phyloP scores from a whole-genome alignment of 2,888 invertebrate species.

The Eristalis pertinax region DNA sequence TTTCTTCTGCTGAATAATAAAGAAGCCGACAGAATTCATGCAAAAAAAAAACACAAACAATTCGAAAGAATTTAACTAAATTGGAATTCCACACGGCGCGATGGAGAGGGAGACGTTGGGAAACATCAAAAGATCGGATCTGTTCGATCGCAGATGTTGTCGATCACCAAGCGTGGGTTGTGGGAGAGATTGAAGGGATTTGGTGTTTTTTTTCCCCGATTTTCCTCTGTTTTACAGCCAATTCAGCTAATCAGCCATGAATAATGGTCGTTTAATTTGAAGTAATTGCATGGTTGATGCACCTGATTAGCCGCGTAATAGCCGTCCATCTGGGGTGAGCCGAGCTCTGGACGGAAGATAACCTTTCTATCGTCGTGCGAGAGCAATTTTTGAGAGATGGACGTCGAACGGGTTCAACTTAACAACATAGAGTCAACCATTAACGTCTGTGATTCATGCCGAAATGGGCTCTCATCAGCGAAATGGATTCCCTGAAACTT shows the following conservation, averaged over 20 bases:
- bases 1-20: slow-evolving; percentile 17
- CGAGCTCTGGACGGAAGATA: not conserved
- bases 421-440: not conserved
- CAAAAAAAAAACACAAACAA: slow-evolving; percentile 17
- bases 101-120: not conserved
- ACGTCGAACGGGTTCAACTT: not conserved
- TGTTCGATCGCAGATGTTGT: slow-evolving; percentile 1
- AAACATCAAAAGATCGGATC: slow-evolving; percentile 22
- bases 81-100: slow-evolving; percentile 26
- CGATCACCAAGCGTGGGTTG: not conserved
- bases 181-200: not conserved
- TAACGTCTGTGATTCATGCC: too few species aligned
- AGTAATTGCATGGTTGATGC: slow-evolving; percentile 31
- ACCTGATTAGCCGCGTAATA: slow-evolving; percentile 7
- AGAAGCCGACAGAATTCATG: slow-evolving; percentile 47
- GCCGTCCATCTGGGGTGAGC: not conserved
- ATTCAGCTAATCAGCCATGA: slow-evolving; percentile 61
- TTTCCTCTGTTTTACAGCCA: slow-evolving; percentile 13
- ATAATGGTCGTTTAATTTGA: slow-evolving; percentile 56
- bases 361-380: not conserved
- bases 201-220: not conserved
- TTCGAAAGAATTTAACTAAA: slow-evolving; percentile 21
- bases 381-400: not conserved
- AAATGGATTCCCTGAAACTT: too few species aligned
- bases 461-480: too few species aligned